Evolutionary conservation across 2,113 vertebrate genomes (phyloP), one percentile per base, ranked within the genome.

Genomic region (Engystomops pustulosus): DNA sequence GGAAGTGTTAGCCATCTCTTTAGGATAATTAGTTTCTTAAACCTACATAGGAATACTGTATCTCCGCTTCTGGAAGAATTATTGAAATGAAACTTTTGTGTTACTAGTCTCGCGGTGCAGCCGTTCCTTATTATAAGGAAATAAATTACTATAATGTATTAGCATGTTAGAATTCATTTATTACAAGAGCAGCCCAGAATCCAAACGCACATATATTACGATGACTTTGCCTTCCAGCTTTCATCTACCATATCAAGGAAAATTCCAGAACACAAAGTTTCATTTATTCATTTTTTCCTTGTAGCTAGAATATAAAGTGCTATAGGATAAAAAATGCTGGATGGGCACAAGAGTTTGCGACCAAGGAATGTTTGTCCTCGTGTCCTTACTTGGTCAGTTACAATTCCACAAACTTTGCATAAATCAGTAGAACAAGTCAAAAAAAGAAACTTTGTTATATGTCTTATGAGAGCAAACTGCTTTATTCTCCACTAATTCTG

Each of bases 111-210:
- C 8, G 53, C 15, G 49, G 49, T 53, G 49, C 49, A 5, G 49
- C 49, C 49, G 18, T 23, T 62, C 25, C 25, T 30, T 62, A 62
- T 62, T 62, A 62, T 15, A 14, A 62, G 58, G 11, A 14, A 62
- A 62, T 27, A 62, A 30, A 62, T 62, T 62, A 62, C 23, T 30
- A 30, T 27, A 62, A 62, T 30, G 25, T 62, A 62, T 65, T 65
- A 65, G 27, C 27, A 7, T 17, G 14, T 17, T 32, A 17, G 60
- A 32, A 65, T 32, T 65, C 60, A 65, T 65, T 14, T 15, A 65
- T 65, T 30, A 65, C 27, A 65, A n/a, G 12, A 65, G 60, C 18
- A 30, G 3, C 12, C 5, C 1, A 32, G 27, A 65, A 65, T 32
- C 27, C 3, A 65, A 32, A 65, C 18, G 27, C 27, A 32, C 60